Base-by-base conservation (phyloP, 2,113 vertebrate genomes). In the Heliornis fulica region DNA sequence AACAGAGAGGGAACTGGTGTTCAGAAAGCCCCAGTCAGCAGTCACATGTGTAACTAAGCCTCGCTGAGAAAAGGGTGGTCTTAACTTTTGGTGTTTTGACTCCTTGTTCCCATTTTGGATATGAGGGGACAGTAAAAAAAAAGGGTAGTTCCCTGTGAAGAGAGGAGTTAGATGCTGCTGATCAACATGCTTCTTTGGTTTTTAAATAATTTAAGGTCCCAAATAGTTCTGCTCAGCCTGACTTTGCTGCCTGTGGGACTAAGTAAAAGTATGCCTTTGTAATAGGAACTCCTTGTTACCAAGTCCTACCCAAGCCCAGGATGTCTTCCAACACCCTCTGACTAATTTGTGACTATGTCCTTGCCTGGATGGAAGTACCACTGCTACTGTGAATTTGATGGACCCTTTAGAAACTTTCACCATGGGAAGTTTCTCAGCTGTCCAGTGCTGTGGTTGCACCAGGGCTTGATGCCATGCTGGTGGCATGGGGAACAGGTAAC, bases 361-460 rank as follows among this genome's bases (percentile, higher is more conserved):
- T 77, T 56, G n/a, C 28, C 75, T 12, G 6, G 28, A 22, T 34
- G 22, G 53, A 25, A 41, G 38, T 20, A 38, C 15, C 46, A 3
- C 48, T 3, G 1, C 53, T 56, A n/a, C 63, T 38, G 10, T 16
- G 38, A 75, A n/a, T 17, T 31, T n/a, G 31, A 70, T 20, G 2
- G 25, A 70, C 16, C 26, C 50, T 54, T 86, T 10, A 41, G 56
- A 59, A 69, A 31, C 32, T 51, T 92, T 48, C 34, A 9, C 3
- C 0, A 0, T 6, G 31, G 46, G 36, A 70, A 69, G 15, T 60
- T 66, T 74, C 79, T 66, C 22, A 2, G 70, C 21, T 66, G 31
- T n/a, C 31, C 54, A 81, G 54, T 1, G 4, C 22, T 2, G 0
- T 2, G 6, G 43, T 13, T 34, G 10, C 22, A 53, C 23, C 0